Conservation (phyloP, 2,888 invertebrate genomes). For the Ennomos fuscantarius region DNA sequence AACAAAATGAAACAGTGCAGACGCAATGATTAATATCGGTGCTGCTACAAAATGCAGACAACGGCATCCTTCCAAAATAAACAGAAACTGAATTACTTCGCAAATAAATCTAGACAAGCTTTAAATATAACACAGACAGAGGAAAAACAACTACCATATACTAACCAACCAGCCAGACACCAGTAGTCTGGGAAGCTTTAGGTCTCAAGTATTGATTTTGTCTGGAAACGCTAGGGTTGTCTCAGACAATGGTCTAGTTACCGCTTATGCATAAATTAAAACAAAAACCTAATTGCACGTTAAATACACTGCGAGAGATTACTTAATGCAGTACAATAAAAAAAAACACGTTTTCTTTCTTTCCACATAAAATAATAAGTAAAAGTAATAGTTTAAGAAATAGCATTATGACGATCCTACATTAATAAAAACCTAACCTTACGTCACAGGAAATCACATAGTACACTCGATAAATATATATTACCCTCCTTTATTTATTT, state of each 20-base stretch:
- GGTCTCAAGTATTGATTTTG: slow-evolving; percentile 39
- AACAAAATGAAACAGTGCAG: not conserved
- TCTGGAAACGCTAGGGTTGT: slow-evolving; percentile 32
- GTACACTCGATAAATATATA: too few relatives aligned
- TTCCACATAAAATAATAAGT: too few relatives aligned
- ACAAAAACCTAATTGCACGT: too few relatives aligned
- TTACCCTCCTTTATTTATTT: too few relatives aligned
- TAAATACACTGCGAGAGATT: too few relatives aligned
- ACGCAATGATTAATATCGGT: not conserved
- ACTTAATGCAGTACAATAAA: too few relatives aligned
- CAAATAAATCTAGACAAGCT: slow-evolving; percentile 20
- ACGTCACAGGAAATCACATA: too few relatives aligned
- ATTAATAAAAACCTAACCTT: too few relatives aligned
- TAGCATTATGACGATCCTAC: too few relatives aligned
- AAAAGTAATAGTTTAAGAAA: too few relatives aligned
- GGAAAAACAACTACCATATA: slow-evolving; percentile 27
- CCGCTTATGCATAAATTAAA: too few relatives aligned
- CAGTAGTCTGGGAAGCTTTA: slow-evolving; percentile 33
- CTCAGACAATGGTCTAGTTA: slow-evolving; percentile 7
- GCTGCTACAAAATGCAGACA: slow-evolving; percentile 11
- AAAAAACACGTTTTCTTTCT: too few relatives aligned
- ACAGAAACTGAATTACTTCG: slow-evolving; percentile 12
- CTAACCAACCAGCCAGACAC: slow-evolving; percentile 7
- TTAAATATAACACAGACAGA: slow-evolving; percentile 30
- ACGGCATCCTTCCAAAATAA: slow-evolving; percentile 18